Percentiles rank a stretch among this genome's conserved stretches.
phyloP scores from a whole-genome alignment of 2,888 invertebrate species.

The Macroteleia sp. region DNA sequence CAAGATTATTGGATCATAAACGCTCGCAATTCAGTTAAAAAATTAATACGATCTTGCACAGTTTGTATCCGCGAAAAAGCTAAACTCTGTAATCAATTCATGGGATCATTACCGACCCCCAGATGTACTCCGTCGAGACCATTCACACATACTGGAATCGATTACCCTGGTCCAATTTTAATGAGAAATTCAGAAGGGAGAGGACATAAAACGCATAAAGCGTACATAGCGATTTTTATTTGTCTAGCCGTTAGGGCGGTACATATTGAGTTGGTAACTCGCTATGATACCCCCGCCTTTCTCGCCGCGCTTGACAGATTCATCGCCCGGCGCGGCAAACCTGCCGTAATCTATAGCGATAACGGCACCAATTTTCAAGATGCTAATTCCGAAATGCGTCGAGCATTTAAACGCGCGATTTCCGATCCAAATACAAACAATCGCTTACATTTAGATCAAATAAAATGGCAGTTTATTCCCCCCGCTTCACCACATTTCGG shows the following conservation, averaged over 20 bases:
- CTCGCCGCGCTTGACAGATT: slow-evolving; percentile 30
- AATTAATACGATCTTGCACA: neutral
- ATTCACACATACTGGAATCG: slow-evolving; percentile 23
- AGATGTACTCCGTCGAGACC: slow-evolving; percentile 21
- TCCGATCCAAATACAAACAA: neutral
- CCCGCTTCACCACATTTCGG: neutral
- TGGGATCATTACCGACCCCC: slow-evolving; percentile 66
- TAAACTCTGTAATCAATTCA: too few relatives aligned
- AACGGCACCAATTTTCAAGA: neutral
- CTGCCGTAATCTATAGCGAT: neutral
- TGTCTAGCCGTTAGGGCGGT: slow-evolving; percentile 10
- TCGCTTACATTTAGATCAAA: neutral
- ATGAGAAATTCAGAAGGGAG: slow-evolving; percentile 7
- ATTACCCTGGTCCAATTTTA: slow-evolving; percentile 37
- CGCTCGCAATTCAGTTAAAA: slow-evolving; percentile 8
- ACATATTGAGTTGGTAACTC: slow-evolving; percentile 30
- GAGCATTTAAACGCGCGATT: too few relatives aligned
- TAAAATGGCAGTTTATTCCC: neutral
- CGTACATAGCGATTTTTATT: slow-evolving; percentile 29
- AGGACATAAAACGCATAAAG: neutral
- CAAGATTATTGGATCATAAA: slow-evolving; percentile 42
- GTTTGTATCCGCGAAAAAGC: neutral
- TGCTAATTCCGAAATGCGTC: neutral
- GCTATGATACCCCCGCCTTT: slow-evolving; percentile 20
- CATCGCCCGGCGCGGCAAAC: slow-evolving; percentile 42